These are phyloP conservation scores for Poecilia wingei DNA, from an alignment of 2,797 vertebrate genomes.

Conservation along the genomic window DNA sequence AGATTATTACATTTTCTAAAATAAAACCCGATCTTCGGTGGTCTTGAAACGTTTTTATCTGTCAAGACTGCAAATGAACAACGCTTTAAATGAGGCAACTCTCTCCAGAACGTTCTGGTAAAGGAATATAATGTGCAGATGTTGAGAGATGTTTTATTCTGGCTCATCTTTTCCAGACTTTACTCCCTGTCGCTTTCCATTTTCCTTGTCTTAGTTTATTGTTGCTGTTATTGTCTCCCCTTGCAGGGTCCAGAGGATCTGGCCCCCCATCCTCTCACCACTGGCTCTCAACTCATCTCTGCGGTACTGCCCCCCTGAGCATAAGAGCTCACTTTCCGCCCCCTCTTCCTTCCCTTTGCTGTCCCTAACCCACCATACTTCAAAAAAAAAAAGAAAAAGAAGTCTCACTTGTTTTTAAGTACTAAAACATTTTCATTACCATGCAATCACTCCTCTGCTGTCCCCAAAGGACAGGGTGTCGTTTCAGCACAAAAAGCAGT, in stretches of 20 bases:
- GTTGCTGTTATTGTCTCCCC: constrained; percentile 87
- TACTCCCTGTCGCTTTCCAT: constrained; percentile 49
- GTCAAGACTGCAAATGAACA: constrained; percentile 4
- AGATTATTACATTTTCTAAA: not conserved
- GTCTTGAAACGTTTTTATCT: not conserved
- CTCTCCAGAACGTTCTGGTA: not conserved
- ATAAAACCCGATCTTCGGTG: not conserved
- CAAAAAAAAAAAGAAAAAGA: constrained; percentile 29
- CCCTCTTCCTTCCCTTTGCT: constrained; percentile 39
- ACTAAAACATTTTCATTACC: constrained; percentile 55
- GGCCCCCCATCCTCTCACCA: constrained; percentile 84
- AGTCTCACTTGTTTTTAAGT: constrained; percentile 43
- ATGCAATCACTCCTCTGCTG: constrained; percentile 15
- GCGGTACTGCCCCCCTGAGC: constrained; percentile 85
- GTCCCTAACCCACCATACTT: constrained; percentile 46
- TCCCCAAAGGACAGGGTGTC: constrained; percentile 7
- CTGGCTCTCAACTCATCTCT: constrained; percentile 86
- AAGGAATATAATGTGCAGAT: not conserved
- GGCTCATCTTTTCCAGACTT: constrained; percentile 43
- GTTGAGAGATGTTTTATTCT: constrained; percentile 14
- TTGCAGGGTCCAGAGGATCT: constrained; percentile 88
- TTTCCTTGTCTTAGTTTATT: constrained; percentile 82
- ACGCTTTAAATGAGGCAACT: not conserved
- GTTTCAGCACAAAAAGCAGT: not conserved
- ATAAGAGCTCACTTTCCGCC: constrained; percentile 60